Conservation (phyloP, 1,140 invertebrate species). For the Drosophila albomicans region DNA sequence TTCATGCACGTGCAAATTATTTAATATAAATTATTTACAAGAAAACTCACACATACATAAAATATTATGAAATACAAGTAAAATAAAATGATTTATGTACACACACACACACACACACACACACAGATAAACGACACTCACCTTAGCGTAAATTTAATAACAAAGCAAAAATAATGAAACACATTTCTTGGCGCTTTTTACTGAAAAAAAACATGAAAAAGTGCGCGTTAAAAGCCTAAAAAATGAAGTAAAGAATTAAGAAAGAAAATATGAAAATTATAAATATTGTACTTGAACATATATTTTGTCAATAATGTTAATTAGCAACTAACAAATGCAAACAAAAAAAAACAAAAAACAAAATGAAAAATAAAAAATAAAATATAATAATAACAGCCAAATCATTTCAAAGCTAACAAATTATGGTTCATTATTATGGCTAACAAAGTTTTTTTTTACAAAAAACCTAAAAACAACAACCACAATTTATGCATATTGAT, state of each 20-base stretch:
- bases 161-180: background rate
- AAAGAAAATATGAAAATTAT: slow-evolving; percentile 32
- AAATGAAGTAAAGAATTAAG: slow-evolving; percentile 19
- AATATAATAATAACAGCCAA: slow-evolving; percentile 18
- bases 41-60: slow-evolving; percentile 36
- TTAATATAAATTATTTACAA: slow-evolving; percentile 70
- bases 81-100: slow-evolving; percentile 13
- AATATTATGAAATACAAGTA: slow-evolving; percentile 25
- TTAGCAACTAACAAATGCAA: slow-evolving; percentile 58
- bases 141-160: slow-evolving; percentile 13
- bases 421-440: slow-evolving; percentile 50
- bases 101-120: slow-evolving; percentile 22
- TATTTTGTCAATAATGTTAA: slow-evolving; percentile 83
- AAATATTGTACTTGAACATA: slow-evolving; percentile 61
- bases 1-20: slow-evolving; percentile 77
- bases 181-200: slow-evolving; percentile 38
- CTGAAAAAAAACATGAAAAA: slow-evolving; percentile 9
- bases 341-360: slow-evolving; percentile 44
- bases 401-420: slow-evolving; percentile 46
- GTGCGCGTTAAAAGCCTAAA: slow-evolving; percentile 9
- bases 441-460: slow-evolving; percentile 49
- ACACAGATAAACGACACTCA: slow-evolving; percentile 23
- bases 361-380: background rate
- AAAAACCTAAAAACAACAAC: slow-evolving; percentile 28
- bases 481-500: slow-evolving; percentile 72